phyloP scores from a whole-genome alignment of 2,113 vertebrate genomes.

The Platichthys flesus region DNA sequence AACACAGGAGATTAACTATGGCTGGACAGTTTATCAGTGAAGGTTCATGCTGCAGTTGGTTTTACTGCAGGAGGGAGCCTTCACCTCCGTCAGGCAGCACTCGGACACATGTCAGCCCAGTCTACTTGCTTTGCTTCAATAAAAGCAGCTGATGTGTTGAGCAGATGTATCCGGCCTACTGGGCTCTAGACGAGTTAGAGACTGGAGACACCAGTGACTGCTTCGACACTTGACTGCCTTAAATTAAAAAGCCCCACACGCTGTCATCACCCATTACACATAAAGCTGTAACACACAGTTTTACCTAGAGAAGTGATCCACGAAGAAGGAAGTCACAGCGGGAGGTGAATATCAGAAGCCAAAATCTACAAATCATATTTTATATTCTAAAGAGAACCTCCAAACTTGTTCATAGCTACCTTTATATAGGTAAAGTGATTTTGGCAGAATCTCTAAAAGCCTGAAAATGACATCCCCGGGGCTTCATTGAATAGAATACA shows the following conservation, averaged over 20 bases:
- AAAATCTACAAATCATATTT: not conserved
- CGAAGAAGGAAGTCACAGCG: not conserved
- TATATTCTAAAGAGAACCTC: not conserved
- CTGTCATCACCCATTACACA: not conserved
- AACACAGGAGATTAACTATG: not conserved
- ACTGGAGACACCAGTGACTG: conserved; percentile 1
- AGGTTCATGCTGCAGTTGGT: not conserved
- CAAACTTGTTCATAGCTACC: not conserved
- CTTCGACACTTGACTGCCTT: not conserved
- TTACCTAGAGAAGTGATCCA: not conserved
- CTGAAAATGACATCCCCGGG: not conserved
- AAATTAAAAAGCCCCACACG: not conserved
- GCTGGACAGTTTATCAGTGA: conserved; percentile 6
- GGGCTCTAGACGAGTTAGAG: conserved; percentile 1
- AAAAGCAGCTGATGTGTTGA: conserved; percentile 34
- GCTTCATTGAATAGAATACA: not conserved
- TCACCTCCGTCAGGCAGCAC: not conserved
- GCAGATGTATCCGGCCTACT: conserved; percentile 47
- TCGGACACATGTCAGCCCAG: not conserved
- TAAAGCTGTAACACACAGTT: not conserved
- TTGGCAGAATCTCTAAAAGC: not conserved
- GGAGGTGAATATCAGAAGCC: not conserved
- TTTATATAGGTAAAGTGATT: not conserved
- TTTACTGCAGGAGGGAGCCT: not conserved
- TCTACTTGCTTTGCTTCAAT: conserved; percentile 14